Base-by-base conservation (phyloP, 2,888 invertebrate species). In the Heliconius erato region DNA sequence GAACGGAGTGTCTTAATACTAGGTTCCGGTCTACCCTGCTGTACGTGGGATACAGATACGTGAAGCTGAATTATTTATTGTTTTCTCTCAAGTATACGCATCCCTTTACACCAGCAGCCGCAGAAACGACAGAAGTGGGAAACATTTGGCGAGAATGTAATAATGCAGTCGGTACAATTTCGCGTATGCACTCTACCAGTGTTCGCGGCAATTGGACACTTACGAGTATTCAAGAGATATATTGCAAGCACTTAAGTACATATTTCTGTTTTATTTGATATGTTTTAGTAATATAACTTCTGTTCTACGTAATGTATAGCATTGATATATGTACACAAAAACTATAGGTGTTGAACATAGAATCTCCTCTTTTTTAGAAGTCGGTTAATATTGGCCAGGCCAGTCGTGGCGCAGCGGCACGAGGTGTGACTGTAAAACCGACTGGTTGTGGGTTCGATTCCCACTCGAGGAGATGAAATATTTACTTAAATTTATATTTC, bases 201-300 rank as follows among this genome's bases (percentile, higher is more conserved):
- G 81, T 78, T 81, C 81, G 77, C 65, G 71, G 77, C 81, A 81
- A 81, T 81, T 81, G 81, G 81, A 81, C 78, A 81, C 81, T 81
- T 81, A 44, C 72, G 72, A 72, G 72, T 44, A 72, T 65, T 78
- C 78, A 78, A 7, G 44, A 78, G 78, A 81, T 81, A 81, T 81
- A 63, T 71, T 71, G 69, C 78, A n/a, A 71, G 71, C 65, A 78
- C 77, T 78, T 78, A 71, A 78, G 63, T 72, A 69, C 76, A 76
- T 68, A 76, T 59, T 26, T 63, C 44, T 23, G 71, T 65, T 71
- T 71, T 49, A 71, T 71, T 65, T 78, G n/a, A 65, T 28, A 65
- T 44, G 71, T 72, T 72, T 65, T 23, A 68, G 44, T 68, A 14
- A 19, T 78, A 28, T 49, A 67, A 49, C 26, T 44, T 16, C 44